Base-by-base conservation (phyloP, 2,113 vertebrate species). In the Paramormyrops kingsleyae region DNA sequence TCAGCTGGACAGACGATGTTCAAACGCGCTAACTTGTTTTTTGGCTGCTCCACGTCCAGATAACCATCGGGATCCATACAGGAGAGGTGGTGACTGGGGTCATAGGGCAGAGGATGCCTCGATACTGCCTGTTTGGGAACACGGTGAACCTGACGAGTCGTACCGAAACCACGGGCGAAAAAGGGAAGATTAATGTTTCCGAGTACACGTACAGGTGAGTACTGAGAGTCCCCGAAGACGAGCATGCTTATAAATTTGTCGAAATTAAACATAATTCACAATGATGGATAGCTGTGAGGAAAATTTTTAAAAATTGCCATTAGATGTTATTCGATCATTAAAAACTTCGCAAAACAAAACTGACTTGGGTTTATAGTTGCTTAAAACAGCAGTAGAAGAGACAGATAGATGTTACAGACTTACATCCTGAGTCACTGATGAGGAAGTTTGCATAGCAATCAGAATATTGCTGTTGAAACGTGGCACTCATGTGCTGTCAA, bases 71-170 rank as follows among this genome's bases (percentile, higher is more conserved):
- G 56, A 99, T 99, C 91, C 99, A 99, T 90, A 99, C 98, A 4
- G 99, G 99, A 90, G 99, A 99, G 91, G 98, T 99, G 44, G 98
- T 99, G 92, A 99, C 99, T 0, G 99, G 98, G 50, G 99, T 99
- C 92, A 99, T 99, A 87, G 98, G 99, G 31, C 99, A 99, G 93
- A 96, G 98, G 92, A 99, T 99, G 99, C 99, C 99, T 47, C 97
- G 98, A 50, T 99, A 99, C 88, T 99, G 99, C 92, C 97, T 99
- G 83, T 99, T 99, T 92, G 98, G 99, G 92, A 99, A 99, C 91
- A 99, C 98, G 0, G 99, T 99, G 92, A 99, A 99, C 94, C 96
- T 99, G 92, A 99, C 99, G 19, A 99, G 98, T 94, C 97, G 99
- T 90, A 99, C 99, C 74, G 99, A 99, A 95, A 99, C 99, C 87